Percentiles rank a stretch among this genome's conserved stretches.
These are phyloP conservation scores for Sebastes melanostomus DNA, from an alignment of 2,797 vertebrate genomes.

Conservation along the genomic window DNA sequence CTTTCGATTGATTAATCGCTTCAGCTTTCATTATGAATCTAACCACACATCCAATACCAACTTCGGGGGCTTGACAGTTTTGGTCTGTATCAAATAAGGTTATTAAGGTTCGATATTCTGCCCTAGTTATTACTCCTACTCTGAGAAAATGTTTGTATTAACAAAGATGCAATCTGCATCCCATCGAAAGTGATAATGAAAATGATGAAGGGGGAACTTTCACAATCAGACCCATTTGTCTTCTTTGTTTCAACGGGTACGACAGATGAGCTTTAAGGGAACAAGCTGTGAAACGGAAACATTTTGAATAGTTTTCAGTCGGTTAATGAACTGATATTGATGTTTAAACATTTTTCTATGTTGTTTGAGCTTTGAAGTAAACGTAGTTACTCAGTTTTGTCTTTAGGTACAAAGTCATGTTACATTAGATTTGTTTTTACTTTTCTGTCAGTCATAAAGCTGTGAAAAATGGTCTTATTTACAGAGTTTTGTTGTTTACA, in stretches of 20 bases:
- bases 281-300: slow-evolving; percentile 1
- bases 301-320: background rate
- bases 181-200: background rate
- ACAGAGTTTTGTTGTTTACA: slow-evolving; percentile 9
- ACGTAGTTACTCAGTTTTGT: background rate
- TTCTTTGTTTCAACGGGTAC: background rate
- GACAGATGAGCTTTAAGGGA: background rate
- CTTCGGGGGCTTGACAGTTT: too few relatives aligned
- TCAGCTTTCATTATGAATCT: too few relatives aligned
- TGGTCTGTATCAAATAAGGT: too few relatives aligned
- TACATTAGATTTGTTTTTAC: background rate
- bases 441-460: slow-evolving; percentile 1
- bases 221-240: background rate
- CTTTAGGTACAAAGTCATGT: background rate
- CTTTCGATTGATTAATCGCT: too few relatives aligned
- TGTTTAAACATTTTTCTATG: background rate
- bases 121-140: too few relatives aligned
- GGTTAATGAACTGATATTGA: background rate
- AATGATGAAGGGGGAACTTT: background rate
- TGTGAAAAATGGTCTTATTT: slow-evolving; percentile 36
- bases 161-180: background rate
- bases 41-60: too few relatives aligned
- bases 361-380: background rate
- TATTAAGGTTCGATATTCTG: too few relatives aligned
- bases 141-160: too few relatives aligned